Evolutionary conservation across 2,797 vertebrate genomes (phyloP).

Genomic region (Carcharodon carcharias): DNA sequence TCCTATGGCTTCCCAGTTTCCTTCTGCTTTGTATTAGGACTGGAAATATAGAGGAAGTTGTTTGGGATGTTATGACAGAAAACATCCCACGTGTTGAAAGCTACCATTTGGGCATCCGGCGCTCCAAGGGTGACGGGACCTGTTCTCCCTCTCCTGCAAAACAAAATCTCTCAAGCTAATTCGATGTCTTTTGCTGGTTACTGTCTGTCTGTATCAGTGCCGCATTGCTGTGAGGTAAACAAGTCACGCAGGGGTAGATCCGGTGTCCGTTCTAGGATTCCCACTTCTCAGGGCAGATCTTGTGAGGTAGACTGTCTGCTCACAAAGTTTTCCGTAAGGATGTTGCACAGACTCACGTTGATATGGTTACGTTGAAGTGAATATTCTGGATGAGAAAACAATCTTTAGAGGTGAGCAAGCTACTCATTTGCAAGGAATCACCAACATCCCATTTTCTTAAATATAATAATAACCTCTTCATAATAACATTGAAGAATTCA

Average conservation of each 20-base stretch:
- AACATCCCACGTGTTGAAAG: not conserved
- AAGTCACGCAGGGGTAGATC: not conserved
- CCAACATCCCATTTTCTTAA: not conserved
- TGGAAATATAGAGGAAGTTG: not conserved
- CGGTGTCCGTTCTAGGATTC: not conserved
- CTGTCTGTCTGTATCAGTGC: not conserved
- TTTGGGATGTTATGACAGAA: not conserved
- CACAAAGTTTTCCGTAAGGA: not conserved
- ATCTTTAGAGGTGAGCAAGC: not conserved
- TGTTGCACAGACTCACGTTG: not conserved
- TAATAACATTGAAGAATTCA: not conserved
- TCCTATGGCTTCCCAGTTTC: not conserved
- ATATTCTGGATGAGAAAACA: not conserved
- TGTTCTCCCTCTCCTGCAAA: not conserved
- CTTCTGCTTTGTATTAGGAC: not conserved
- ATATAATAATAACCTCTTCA: conserved; percentile 13
- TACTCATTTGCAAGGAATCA: not conserved
- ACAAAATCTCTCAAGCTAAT: not conserved
- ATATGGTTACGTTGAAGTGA: not conserved
- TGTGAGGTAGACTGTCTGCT: too few species aligned
- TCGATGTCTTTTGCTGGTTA: not conserved
- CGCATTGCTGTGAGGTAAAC: not conserved
- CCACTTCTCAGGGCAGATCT: not conserved
- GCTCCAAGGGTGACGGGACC: not conserved
- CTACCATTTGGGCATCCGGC: not conserved